phyloP scores from a whole-genome alignment of 2,797 vertebrate species.

The Siniperca undulata region DNA sequence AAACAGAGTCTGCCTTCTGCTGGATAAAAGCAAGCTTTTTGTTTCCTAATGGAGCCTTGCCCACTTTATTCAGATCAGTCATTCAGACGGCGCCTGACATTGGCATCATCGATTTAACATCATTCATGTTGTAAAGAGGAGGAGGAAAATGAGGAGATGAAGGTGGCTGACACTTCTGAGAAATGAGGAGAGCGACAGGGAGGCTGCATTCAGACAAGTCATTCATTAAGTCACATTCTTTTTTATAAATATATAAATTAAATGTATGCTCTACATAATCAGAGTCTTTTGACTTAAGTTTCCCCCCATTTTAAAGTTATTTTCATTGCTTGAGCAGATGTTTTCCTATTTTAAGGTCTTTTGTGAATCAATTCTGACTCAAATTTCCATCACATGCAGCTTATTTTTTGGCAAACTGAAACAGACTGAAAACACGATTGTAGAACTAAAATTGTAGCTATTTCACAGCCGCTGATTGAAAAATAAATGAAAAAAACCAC shows the following conservation, averaged over 20 bases:
- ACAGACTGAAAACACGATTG: slow-evolving; percentile 3
- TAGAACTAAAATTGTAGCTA: slow-evolving; percentile 25
- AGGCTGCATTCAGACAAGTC: slow-evolving; percentile 21
- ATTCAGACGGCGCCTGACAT: slow-evolving; percentile 58
- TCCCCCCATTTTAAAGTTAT: not conserved
- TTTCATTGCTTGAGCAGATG: slow-evolving; percentile 44
- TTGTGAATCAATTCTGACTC: slow-evolving; percentile 7
- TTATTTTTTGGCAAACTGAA: slow-evolving; percentile 6
- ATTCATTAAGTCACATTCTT: slow-evolving; percentile 49
- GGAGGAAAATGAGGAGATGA: slow-evolving; percentile 45
- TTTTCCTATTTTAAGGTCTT: slow-evolving; percentile 34
- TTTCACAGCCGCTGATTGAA: slow-evolving; percentile 38
- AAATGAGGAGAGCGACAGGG: slow-evolving; percentile 31
- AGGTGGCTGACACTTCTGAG: slow-evolving; percentile 48
- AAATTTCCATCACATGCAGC: slow-evolving; percentile 26
- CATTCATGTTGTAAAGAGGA: slow-evolving; percentile 77
- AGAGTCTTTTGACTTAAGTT: slow-evolving; percentile 9
- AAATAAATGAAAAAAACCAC: slow-evolving; percentile 11
- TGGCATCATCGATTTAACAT: slow-evolving; percentile 73
- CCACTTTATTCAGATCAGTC: slow-evolving; percentile 82
- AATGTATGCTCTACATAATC: slow-evolving; percentile 28
- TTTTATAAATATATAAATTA: slow-evolving; percentile 24
- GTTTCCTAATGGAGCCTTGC: slow-evolving; percentile 79
- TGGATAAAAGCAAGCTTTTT: slow-evolving; percentile 82
- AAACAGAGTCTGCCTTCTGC: slow-evolving; percentile 69